phyloP scores from a whole-genome alignment of 1,140 invertebrate genomes.

The Nephila pilipes region DNA sequence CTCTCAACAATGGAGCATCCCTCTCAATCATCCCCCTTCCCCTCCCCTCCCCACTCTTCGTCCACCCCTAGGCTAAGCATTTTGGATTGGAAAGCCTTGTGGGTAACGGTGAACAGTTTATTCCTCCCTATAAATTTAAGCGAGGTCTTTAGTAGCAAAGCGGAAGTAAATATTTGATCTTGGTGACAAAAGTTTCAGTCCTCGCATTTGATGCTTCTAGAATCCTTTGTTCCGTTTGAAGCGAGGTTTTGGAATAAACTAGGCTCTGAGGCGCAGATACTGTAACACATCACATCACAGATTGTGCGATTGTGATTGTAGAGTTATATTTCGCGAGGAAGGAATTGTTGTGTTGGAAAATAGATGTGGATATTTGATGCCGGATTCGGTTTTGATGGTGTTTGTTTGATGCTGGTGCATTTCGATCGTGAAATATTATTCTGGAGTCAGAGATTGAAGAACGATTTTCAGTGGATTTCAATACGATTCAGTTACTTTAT shows the following conservation, averaged over 20 bases:
- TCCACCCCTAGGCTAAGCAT: background rate
- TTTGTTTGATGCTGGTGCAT: no score
- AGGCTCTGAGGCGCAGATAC: background rate
- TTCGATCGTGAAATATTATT: no score
- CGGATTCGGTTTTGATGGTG: no score
- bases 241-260: constrained; percentile 15
- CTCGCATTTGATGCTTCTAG: background rate
- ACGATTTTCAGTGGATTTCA: no score
- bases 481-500: no score
- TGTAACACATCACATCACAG: background rate
- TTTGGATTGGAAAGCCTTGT: constrained; percentile 27
- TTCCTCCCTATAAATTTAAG: constrained; percentile 44
- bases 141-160: background rate
- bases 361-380: background rate
- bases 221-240: background rate
- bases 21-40: constrained; percentile 24
- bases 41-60: background rate
- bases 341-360: background rate
- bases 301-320: background rate
- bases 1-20: constrained; percentile 56
- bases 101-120: constrained; percentile 64
- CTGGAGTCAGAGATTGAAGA: no score
- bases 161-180: constrained; percentile 66
- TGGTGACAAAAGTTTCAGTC: constrained; percentile 30
- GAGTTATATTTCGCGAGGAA: background rate